Base-by-base conservation (phyloP, 1,140 invertebrate species). In the Plutomurus gul region DNA sequence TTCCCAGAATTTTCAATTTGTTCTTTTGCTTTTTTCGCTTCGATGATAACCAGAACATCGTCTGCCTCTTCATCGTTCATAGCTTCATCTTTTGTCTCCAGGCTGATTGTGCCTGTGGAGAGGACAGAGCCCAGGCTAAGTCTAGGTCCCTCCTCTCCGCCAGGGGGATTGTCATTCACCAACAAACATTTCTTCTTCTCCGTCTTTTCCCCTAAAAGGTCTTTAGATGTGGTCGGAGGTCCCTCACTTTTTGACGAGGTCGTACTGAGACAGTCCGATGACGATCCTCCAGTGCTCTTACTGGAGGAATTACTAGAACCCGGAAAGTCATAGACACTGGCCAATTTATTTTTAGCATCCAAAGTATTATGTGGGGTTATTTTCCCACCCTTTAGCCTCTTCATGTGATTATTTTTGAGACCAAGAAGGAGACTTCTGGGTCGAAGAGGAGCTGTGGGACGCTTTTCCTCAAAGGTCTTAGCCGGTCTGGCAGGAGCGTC, bases 81-180 rank as follows among this genome's bases (percentile, higher is more conserved):
- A 7, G 27, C 51, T 0, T 79, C 70, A 27, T 79, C 56, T 13
- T 76, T n/a, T n/a, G n/a, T 43, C n/a, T 81, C 78, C 7, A 83
- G 51, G 30, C 76, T 81, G 11, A 83, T 77, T 22, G 70, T 43
- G 75, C 80, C 73, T 27, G 77, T 80, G 8, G 83, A 72, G 20
- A 84, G 79, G 10, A 84, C 77, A 11, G 84, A 80, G 47, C 85
- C 49, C 77, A 85, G 65, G 80, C 84, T 72, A 49, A 85, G 72
- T 74, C 82, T 30, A 76, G 84, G 75, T 76, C 84, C 51, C 79
- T 82, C 75, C 79, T 84, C 77, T 78, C 81, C 37, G 70, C 81
- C 60, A 76, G 82, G 33, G 73, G 78, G 56, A 81, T 77, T 60
- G 65, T 85, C 79, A 74, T 81, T 76, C 22, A 81, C 13, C 11